Evolutionary conservation across 2,888 invertebrate genomes (phyloP), one percentile per base, ranked within the genome.

Genomic region (Chrysolina oricalcia): DNA sequence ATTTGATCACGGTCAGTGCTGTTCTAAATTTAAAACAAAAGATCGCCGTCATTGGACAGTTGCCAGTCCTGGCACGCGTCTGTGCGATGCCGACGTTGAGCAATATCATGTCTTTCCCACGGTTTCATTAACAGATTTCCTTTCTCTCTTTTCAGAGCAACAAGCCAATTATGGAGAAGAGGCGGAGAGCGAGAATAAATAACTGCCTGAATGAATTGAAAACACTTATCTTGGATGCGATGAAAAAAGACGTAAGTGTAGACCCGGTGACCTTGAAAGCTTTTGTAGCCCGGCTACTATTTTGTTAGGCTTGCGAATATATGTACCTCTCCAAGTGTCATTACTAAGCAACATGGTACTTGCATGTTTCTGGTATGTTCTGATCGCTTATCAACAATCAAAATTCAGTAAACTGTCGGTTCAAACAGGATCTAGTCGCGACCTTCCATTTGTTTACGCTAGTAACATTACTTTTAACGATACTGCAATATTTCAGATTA

Each of bases 101-200:
- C 59, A 27, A 59, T 50, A 72, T 63, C 40, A 35, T 17, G 23
- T 69, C n/a, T 66, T 78, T 78, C 76, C 73, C 76, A 78, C 76
- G 78, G 73, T 76, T 67, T 53, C 50, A 64, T 64, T 74, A 67
- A 68, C 72, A 73, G 59, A 74, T 73, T 70, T 75, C 76, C 79
- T 78, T 80, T 80, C 78, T 80, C 75, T 78, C 56, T 75, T 91
- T 93, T 81, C 92, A 97, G 97, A 96, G 95, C 72, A 96, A 96
- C 86, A 97, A 97, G 88, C 97, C 97, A 41, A 95, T 97, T 83
- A 97, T 97, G 96, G 97, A 97, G 89, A 97, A 97, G 89, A 92
- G 95, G 83, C 90, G 97, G 81, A 92, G 97, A 81, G 97, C 97
- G 71, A 92, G 97, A 85, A 97, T 97, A 86, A 97, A 97, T 89